phyloP scores from a whole-genome alignment of 2,797 vertebrate species.

The Mormyrops boulengeri region DNA sequence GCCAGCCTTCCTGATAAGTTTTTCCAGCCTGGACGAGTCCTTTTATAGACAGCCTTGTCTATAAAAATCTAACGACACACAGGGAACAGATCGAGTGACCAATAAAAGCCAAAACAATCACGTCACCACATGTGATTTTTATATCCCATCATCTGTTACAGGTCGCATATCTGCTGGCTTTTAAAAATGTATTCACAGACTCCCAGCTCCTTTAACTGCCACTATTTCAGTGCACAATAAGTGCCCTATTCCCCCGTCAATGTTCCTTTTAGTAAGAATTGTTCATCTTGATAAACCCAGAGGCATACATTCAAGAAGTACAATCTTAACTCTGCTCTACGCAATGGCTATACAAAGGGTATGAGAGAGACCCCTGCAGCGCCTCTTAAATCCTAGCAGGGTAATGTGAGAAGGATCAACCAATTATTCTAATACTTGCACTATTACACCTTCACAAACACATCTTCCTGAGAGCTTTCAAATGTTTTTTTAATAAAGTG shows the following conservation, averaged over 20 bases:
- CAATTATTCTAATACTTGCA: not conserved
- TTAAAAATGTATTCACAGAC: not conserved
- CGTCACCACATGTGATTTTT: not conserved
- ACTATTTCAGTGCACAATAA: not conserved
- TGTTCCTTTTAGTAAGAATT: not conserved
- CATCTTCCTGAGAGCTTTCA: not conserved
- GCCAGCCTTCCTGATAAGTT: too few species aligned
- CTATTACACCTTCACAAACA: not conserved
- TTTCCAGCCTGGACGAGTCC: too few species aligned
- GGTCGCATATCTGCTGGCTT: not conserved
- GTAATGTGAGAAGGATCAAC: not conserved
- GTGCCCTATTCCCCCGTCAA: not conserved
- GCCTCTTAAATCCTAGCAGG: not conserved
- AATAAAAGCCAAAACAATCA: not conserved
- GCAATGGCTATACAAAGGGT: not conserved
- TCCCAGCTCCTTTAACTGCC: not conserved
- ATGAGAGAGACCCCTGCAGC: not conserved
- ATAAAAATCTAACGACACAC: not conserved
- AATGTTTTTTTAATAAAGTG: slow-evolving; percentile 1
- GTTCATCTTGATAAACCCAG: not conserved
- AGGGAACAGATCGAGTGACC: not conserved
- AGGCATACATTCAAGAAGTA: not conserved
- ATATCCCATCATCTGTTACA: not conserved
- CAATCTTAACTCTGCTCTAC: not conserved
- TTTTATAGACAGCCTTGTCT: not conserved